Conservation (phyloP, 92 coral and sea anemone genomes). For the Umimayanthus chanpuru region DNA sequence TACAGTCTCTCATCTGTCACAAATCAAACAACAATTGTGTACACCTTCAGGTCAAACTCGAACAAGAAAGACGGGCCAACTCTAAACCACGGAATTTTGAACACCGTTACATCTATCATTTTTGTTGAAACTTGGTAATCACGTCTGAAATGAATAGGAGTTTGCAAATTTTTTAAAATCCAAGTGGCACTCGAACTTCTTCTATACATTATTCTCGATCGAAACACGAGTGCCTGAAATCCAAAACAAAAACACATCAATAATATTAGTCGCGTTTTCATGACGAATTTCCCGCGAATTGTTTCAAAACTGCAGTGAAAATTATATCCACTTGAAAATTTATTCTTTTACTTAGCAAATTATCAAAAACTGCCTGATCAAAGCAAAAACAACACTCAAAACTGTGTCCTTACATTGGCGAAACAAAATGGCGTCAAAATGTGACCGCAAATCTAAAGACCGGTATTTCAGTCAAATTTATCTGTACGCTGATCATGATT, state of each 20-base stretch:
- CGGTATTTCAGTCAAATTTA: background rate
- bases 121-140: too few species aligned
- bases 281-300: background rate
- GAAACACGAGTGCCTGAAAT: background rate
- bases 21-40: too few species aligned
- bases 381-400: too few species aligned
- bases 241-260: background rate
- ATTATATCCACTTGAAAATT: background rate
- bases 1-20: too few species aligned
- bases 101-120: too few species aligned
- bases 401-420: background rate
- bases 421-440: background rate
- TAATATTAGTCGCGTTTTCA: background rate
- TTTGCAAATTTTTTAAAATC: too few species aligned
- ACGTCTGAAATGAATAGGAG: too few species aligned
- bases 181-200: too few species aligned
- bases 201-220: background rate
- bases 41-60: too few species aligned
- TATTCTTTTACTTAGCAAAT: background rate
- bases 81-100: too few species aligned
- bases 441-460: background rate
- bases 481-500: conserved; percentile 11
- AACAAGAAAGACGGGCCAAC: too few species aligned
- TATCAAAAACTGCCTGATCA: background rate
- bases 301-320: too few species aligned